phyloP scores from a whole-genome alignment of 2,113 vertebrate genomes.

The Microcebus lehilahytsara region DNA sequence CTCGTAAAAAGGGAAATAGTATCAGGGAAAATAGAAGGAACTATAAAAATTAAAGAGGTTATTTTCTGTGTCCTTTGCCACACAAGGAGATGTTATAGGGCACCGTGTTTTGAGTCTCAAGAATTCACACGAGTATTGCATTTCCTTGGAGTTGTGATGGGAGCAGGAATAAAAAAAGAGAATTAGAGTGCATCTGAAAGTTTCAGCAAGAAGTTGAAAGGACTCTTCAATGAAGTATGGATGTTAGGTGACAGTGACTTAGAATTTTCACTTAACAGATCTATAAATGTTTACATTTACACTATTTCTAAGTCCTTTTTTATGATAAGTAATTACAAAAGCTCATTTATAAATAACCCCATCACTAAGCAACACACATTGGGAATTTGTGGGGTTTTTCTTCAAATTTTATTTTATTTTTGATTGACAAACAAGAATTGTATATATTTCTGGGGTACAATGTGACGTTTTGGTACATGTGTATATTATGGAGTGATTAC shows the following conservation, averaged over 20 bases:
- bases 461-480: not conserved
- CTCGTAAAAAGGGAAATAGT: not conserved
- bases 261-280: not conserved
- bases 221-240: not conserved
- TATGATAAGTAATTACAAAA: not conserved
- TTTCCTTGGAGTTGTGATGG: not conserved
- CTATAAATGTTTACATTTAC: not conserved
- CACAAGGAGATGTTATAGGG: not conserved
- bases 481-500: not conserved
- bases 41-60: not conserved
- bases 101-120: not conserved
- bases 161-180: not conserved
- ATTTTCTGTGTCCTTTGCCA: not conserved
- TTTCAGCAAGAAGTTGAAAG: not conserved
- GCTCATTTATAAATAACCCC: constrained; percentile 1
- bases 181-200: not conserved
- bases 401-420: not conserved
- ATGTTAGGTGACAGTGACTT: not conserved
- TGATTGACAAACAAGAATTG: not conserved
- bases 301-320: not conserved
- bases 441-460: not conserved
- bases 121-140: not conserved
- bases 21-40: not conserved
- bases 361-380: not conserved
- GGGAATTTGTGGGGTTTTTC: not conserved